Base-by-base conservation (phyloP, 2,797 vertebrate genomes). In the Malurus splendens region DNA sequence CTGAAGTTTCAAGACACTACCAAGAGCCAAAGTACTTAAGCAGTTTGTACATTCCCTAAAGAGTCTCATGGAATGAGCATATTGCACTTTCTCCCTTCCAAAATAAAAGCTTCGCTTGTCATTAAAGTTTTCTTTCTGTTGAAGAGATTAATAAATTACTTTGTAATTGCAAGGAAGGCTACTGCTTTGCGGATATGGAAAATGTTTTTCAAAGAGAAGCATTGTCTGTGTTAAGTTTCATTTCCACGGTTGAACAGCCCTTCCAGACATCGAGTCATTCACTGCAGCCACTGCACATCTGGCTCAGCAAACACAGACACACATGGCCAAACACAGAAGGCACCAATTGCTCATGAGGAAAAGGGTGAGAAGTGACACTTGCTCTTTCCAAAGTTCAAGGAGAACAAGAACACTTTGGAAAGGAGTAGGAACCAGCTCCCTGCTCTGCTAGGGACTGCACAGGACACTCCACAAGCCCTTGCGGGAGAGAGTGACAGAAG, bases 271-370 rank as follows among this genome's bases (percentile, higher is more conserved):
- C 0, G 10, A 73, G 9, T 23, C 28, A 66, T 10, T 48, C 30
- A 23, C 8, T 19, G 16, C 30, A 64, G 25, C 10, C 47, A 11
- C 17, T 8, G 38, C 12, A 87, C 14, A 59, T 42, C 23, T 32
- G 32, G n/a, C 14, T 79, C 5, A 1, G 13, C 38, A 56, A 67
- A 62, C 25, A 64, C 0, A 39, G 20, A 24, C 18, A 22, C 1
- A 0, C 1, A 23, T 1, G 27, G 47, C 10, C 36, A 57, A 60
- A 68, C 32, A 39, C 10, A 33, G 30, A n/a, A 33, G 30, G 27
- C 14, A 16, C 9, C 28, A 3, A 11, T 0, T 42, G 27, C 2
- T 44, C 19, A 4, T 3, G 22, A 41, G 12, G 30, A 42, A 45
- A 45, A 65, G 12, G 5, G 13, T 24, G 51, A 7, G 6, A 36